phyloP scores from a whole-genome alignment of 1,140 invertebrate species.

The Bradynema listronoti region DNA sequence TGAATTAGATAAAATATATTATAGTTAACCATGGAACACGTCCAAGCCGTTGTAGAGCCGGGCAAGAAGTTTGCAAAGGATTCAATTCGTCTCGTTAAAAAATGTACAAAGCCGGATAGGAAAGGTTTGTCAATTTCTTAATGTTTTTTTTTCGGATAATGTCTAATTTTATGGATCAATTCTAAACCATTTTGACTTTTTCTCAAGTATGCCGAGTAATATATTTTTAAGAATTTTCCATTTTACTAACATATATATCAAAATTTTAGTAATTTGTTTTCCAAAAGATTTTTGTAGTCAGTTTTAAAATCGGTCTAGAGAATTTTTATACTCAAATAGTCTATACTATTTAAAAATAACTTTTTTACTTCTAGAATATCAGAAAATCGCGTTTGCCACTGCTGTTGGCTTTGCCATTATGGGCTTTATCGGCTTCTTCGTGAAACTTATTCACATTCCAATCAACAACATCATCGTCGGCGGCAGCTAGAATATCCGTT shows the following conservation, averaged over 20 bases:
- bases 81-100: constrained; percentile 84
- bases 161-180: not conserved
- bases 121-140: constrained; percentile 66
- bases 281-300: too few relatives aligned
- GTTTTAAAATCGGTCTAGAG: too few relatives aligned
- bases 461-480: constrained; percentile 66
- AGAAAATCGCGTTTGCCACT: constrained; percentile 98
- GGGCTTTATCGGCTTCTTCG: constrained; percentile 99
- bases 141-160: not conserved
- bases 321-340: too few relatives aligned
- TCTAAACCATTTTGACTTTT: constrained; percentile 15
- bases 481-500: constrained; percentile 20
- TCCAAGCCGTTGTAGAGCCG: constrained; percentile 82
- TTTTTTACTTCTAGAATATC: constrained; percentile 95
- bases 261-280: too few relatives aligned
- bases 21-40: constrained; percentile 30
- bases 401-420: constrained; percentile 99
- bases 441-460: constrained; percentile 98
- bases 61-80: constrained; percentile 93
- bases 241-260: too few relatives aligned
- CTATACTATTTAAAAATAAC: too few relatives aligned
- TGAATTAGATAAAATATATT: constrained; percentile 3
- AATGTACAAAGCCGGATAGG: constrained; percentile 97
- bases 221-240: too few relatives aligned
- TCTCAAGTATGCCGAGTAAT: too few relatives aligned